A percentile compares a stretch with the other conserved stretches of the same genome.
Conservation (phyloP, 2,113 vertebrate species). For the Nansenia antarctica region DNA sequence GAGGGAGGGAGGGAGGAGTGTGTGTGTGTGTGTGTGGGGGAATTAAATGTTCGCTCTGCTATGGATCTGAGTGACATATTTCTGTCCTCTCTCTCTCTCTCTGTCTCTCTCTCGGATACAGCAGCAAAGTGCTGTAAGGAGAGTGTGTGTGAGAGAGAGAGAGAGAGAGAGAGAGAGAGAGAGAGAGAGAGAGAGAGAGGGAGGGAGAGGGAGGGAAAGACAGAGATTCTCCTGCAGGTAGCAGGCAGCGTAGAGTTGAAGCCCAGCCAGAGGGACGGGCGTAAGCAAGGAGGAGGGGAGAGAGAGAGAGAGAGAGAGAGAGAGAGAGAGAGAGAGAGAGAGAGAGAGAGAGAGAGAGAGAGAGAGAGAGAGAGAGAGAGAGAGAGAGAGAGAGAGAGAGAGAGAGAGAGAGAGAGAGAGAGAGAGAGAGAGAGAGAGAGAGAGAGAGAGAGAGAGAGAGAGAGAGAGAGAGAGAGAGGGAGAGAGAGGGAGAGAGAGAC, state of each 20-base stretch:
- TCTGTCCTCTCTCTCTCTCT: slow-evolving; percentile 3
- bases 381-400: slow-evolving; percentile 2
- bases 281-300: too few species aligned
- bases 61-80: not conserved
- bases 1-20: fast-evolving
- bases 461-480: not conserved
- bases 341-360: slow-evolving; percentile 1
- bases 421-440: slow-evolving; percentile 4
- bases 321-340: not conserved
- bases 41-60: slow-evolving; percentile 4
- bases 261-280: not conserved
- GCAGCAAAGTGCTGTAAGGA: not conserved
- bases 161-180: too few species aligned
- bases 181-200: not conserved
- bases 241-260: not conserved
- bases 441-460: not conserved
- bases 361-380: not conserved
- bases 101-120: slow-evolving; percentile 8
- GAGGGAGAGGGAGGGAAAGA: not conserved
- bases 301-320: slow-evolving; percentile 4
- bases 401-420: slow-evolving; percentile 3
- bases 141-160: not conserved
- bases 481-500: slow-evolving; percentile 4
- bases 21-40: not conserved
- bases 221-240: not conserved